Evolutionary conservation across 2,113 vertebrate genomes (phyloP), one percentile per base, ranked within the genome.

Genomic region (Myanophis thanlyinensis): DNA sequence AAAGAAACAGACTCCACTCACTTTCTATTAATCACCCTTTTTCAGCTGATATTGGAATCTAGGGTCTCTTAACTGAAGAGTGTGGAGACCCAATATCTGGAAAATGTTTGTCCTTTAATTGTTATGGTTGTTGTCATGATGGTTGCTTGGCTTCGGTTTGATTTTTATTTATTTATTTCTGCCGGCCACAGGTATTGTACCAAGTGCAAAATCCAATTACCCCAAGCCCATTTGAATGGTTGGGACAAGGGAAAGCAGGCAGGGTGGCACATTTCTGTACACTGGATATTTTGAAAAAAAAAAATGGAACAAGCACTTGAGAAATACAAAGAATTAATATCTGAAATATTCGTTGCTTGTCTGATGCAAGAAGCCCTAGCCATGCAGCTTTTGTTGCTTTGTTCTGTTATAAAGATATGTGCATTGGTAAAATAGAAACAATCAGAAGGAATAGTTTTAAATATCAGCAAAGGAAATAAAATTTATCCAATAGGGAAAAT

Each of bases 11-110:
- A 98, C 98, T 98, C 98, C 96, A 97, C 98, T 98, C 96, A 97
- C 98, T 98, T 98, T 98, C 98, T 98, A 99, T 98, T 98, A 98
- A 99, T 98, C 98, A 98, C 98, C 96, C 97, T 97, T 98, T 98
- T 98, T 97, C 97, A 97, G 97, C 97, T 97, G 98, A 97, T 97
- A 97, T 97, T 97, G 98, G 97, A 97, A 97, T 96, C 95, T 96
- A 97, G 97, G 97, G 96, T 97, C 97, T 97, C 95, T 90, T 96
- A 89, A 95, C 96, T 94, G 97, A 95, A 95, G 91, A 95, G 92
- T 95, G 95, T 95, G 93, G 96, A 95, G 95, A 97, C 95, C 96
- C 92, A 52, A 93, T 93, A 94, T 86, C 93, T 97, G 96, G 95
- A 95, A 96, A 96, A 95, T 94, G 95, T 95, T 87, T 95, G 93